Evolutionary conservation across 2,888 invertebrate species (phyloP).

Genomic region (Drosophila fungiperda): DNA sequence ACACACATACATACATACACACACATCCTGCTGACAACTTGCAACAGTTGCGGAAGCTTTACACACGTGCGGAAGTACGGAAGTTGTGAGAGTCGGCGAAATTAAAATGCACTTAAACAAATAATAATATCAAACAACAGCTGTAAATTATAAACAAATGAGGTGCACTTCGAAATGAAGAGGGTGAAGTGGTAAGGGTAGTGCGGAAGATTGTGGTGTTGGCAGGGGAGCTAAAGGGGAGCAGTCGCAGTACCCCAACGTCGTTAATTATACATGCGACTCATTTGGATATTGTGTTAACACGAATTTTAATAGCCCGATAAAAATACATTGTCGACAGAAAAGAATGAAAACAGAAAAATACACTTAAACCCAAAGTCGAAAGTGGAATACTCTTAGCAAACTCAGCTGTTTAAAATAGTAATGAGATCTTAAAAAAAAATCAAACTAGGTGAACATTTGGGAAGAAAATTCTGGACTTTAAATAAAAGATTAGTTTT

Average conservation of each 20-base stretch:
- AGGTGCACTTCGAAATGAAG: constrained; percentile 1
- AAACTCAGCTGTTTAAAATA: neutral
- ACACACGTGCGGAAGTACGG: constrained; percentile 50
- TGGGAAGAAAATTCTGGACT: neutral
- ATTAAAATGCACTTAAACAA: constrained; percentile 55
- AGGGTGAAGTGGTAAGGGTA: neutral
- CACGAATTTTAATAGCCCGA: constrained; percentile 75
- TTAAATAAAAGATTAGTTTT: neutral
- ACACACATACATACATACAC: neutral
- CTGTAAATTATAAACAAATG: constrained; percentile 59
- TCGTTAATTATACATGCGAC: constrained; percentile 51
- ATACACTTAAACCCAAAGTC: neutral
- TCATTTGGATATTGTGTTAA: constrained; percentile 62
- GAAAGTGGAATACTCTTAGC: constrained; percentile 9
- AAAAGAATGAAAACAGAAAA: constrained; percentile 3
- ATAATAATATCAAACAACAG: constrained; percentile 31
- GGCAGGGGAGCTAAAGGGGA: neutral
- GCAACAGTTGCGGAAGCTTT: constrained; percentile 27
- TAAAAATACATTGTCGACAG: constrained; percentile 56
- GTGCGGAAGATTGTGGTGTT: neutral
- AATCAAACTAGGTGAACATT: neutral
- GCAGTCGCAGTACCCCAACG: neutral
- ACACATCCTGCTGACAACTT: constrained; percentile 22
- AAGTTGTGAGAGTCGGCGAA: constrained; percentile 36
- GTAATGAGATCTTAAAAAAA: neutral